Base-by-base conservation (phyloP, 1,140 invertebrate genomes). In the Pissodes strobi region DNA sequence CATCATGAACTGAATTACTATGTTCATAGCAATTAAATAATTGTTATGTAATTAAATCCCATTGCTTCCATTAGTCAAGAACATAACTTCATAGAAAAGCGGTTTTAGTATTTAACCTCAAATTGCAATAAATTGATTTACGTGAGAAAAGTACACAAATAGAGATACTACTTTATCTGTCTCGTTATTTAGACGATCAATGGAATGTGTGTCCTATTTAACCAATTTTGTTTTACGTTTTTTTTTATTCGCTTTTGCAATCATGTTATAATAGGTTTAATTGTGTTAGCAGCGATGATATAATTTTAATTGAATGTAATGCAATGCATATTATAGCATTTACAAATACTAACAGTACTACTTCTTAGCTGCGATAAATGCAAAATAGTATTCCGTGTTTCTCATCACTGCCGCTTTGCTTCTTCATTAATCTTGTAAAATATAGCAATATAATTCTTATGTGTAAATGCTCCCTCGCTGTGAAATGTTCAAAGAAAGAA, bases 131-230 rank as follows among this genome's bases (percentile, higher is more conserved):
- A 64, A 64, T 64, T 64, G 53, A 64, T 64, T 64, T 64, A 64
- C 62, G 62, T 64, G 62, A 64, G 62, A 64, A 64, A 64, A 51
- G 62, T 64, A 64, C 62, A 64, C 62, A 64, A 56, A 51, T 38
- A 57, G 17, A 38, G 10, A 61, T 43, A 34, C 27, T 18, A 25
- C 18, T 43, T 15, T 17, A 60, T 43, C 21, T 17, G 13, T 41
- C 25, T 30, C 13, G 18, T 37, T 59, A 37, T 45, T n/a, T 23
- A 27, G 25, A 37, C 23, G 45, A 48, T 18, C 10, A 38, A 51
- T 25, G 48, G 10, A 41, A 25, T 34, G 46, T 34, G 43, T 45
- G 60, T 62, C 49, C 60, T 23, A 62, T 22, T 62, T 62, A 45
- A 39, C 60, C 60, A 62, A 62, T 62, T 59, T 15, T 37, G 56